These are phyloP conservation scores for Diplogasteroides magnus DNA, from an alignment of 1,140 invertebrate species.

Conservation along the genomic window DNA sequence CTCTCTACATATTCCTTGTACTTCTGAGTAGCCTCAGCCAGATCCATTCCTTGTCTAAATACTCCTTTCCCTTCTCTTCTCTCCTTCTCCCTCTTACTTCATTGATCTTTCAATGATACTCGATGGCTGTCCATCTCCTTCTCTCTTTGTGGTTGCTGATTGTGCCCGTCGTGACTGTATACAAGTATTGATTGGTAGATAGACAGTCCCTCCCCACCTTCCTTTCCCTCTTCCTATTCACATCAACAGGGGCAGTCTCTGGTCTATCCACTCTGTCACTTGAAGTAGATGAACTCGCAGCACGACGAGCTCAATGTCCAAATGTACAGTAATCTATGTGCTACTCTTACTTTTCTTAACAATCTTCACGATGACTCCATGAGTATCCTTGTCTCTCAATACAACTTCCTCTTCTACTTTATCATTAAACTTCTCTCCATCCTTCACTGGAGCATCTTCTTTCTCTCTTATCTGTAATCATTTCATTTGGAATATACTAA, in stretches of 20 bases:
- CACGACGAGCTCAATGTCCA: background rate
- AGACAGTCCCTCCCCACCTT: background rate
- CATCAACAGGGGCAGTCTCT: background rate
- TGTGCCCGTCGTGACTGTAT: background rate
- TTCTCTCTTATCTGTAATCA: constrained; percentile 1
- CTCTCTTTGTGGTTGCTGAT: constrained; percentile 10
- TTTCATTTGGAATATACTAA: too few species aligned
- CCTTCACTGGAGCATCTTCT: constrained; percentile 1
- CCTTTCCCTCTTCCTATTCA: background rate
- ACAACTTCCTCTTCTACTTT: constrained; percentile 12
- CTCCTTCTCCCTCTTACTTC: constrained; percentile 13
- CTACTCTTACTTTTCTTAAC: constrained; percentile 1
- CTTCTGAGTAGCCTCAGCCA: constrained; percentile 28
- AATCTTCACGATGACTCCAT: constrained; percentile 11
- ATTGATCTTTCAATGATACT: constrained; percentile 25
- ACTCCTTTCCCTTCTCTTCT: background rate
- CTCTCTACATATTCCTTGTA: constrained; percentile 38
- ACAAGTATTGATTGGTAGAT: background rate
- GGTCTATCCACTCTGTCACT: background rate
- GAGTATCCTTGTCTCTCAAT: constrained; percentile 22
- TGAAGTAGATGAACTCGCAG: background rate
- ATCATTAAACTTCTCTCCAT: constrained; percentile 3
- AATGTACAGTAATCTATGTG: background rate
- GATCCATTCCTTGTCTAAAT: constrained; percentile 12
- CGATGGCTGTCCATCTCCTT: constrained; percentile 23